Evolutionary conservation across 2,888 invertebrate species (phyloP).

Genomic region (Linnaemya tessellans): DNA sequence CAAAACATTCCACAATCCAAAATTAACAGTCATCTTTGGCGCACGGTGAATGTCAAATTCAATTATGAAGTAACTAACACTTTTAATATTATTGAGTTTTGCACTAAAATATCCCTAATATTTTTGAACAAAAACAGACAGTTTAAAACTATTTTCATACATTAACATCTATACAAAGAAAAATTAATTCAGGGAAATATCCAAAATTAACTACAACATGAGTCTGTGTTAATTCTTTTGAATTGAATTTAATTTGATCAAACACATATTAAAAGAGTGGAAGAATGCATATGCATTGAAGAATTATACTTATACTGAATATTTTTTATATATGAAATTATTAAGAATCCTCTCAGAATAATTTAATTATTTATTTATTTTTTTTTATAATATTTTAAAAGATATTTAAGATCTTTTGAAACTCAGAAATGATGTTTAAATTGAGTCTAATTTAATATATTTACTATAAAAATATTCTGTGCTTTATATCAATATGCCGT

Average conservation of each 20-base stretch:
- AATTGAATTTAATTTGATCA: conserved; percentile 54
- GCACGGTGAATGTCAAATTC: no score
- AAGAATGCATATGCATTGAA: background rate
- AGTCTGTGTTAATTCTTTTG: conserved; percentile 46
- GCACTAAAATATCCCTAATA: no score
- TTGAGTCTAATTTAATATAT: no score
- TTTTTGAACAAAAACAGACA: no score
- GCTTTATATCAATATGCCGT: no score
- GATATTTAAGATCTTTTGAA: background rate
- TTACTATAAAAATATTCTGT: no score
- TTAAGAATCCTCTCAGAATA: background rate
- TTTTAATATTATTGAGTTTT: no score
- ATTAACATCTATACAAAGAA: background rate
- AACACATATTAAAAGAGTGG: conserved; percentile 27
- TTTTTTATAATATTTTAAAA: background rate
- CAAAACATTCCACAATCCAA: no score
- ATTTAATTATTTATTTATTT: background rate
- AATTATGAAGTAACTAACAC: no score
- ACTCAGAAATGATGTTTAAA: background rate
- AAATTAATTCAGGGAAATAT: conserved; percentile 34
- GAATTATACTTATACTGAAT: background rate
- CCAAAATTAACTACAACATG: background rate
- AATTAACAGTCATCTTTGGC: no score
- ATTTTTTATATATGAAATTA: background rate
- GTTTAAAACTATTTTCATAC: background rate